phyloP scores from a whole-genome alignment of 2,888 invertebrate genomes.

The Heliconius charithonia region DNA sequence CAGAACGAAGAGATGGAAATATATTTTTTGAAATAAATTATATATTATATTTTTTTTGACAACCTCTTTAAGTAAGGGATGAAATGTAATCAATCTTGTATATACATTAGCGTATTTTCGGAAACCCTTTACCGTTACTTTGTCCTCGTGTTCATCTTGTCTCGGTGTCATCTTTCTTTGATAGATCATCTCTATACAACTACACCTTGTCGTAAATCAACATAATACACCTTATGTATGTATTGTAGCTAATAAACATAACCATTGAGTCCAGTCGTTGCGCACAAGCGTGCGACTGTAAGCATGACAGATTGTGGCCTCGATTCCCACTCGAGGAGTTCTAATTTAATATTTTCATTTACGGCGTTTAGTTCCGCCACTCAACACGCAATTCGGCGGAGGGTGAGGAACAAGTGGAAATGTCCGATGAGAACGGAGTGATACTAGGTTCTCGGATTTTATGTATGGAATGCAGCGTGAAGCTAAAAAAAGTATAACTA shows the following conservation, averaged over 20 bases:
- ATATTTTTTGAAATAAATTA: not conserved
- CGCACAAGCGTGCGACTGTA: no score
- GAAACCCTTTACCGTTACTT: constrained; percentile 21
- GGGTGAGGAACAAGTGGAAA: no score
- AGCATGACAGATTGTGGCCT: no score
- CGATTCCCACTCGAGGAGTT: no score
- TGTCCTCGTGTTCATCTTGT: constrained; percentile 23
- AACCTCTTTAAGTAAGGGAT: not conserved
- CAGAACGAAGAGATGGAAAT: no score
- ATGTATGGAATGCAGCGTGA: no score
- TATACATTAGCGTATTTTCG: constrained; percentile 30
- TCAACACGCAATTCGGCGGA: no score
- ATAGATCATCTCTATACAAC: constrained; percentile 27
- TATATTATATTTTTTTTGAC: not conserved
- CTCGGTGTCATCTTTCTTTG: constrained; percentile 33
- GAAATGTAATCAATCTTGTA: constrained; percentile 36
- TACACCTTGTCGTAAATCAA: not conserved
- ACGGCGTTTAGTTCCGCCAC: no score
- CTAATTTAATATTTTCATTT: no score
- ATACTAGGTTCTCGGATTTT: no score
- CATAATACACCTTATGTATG: not conserved
- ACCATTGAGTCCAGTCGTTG: no score
- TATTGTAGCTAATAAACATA: not conserved
- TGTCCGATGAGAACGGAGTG: no score
- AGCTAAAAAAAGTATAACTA: not conserved